Evolutionary conservation across 2,113 vertebrate species (phyloP).

Genomic region (Lophochroa leadbeateri): DNA sequence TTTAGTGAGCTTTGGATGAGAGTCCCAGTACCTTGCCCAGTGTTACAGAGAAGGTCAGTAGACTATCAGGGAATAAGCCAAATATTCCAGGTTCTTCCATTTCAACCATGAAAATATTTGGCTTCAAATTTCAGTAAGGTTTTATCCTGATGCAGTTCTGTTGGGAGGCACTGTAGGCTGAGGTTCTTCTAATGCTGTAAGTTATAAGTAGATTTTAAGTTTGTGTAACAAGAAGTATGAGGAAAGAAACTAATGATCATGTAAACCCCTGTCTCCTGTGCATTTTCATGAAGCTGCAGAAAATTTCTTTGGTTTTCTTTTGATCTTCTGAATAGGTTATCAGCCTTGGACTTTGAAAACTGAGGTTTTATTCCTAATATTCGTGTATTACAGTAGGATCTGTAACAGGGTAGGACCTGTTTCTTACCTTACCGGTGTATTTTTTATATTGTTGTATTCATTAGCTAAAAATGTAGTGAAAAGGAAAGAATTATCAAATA

Average conservation of each 20-base stretch:
- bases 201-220: not conserved
- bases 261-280: not conserved
- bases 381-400: not conserved
- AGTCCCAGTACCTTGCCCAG: not conserved
- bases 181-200: not conserved
- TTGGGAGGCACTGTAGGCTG: not conserved
- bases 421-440: not conserved
- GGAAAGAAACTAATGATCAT: not conserved
- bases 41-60: not conserved
- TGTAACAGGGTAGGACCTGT: not conserved
- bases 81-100: not conserved
- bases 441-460: not conserved
- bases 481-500: not conserved
- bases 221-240: not conserved
- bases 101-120: not conserved
- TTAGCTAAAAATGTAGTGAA: not conserved
- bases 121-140: not conserved
- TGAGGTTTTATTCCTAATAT: not conserved
- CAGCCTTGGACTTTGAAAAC: not conserved
- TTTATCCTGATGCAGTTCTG: not conserved
- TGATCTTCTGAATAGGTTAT: not conserved
- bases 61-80: not conserved
- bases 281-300: not conserved
- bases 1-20: conserved; percentile 8
- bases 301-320: not conserved